Evolutionary conservation across 2,113 vertebrate genomes (phyloP).

Genomic region (Desmodus rotundus): DNA sequence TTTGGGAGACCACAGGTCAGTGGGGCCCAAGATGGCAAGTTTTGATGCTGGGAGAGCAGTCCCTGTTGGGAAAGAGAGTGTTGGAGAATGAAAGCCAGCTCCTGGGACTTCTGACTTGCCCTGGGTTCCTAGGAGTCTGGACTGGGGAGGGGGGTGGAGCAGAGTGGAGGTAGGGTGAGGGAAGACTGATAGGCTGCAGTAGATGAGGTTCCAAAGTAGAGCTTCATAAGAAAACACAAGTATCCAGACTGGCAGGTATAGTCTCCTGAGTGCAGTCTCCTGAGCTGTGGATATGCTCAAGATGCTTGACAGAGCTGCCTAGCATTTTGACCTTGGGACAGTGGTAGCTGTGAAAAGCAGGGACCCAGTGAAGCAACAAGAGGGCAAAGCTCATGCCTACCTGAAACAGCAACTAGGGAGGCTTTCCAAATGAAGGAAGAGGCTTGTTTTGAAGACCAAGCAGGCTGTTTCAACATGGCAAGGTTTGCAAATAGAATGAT

Average conservation of each 20-base stretch:
- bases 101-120: not conserved
- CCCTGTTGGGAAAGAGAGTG: not conserved
- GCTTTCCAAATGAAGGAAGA: not conserved
- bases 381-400: not conserved
- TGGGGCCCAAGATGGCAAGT: not conserved
- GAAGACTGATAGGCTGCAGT: not conserved
- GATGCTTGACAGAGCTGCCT: not conserved
- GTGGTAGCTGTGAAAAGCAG: no score
- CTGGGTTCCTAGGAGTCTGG: not conserved
- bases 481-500: not conserved
- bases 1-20: not conserved
- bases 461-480: not conserved
- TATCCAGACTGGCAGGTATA: not conserved
- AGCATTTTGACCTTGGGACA: not conserved
- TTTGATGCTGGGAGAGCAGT: not conserved
- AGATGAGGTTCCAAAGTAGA: not conserved
- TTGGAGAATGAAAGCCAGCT: not conserved
- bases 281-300: not conserved
- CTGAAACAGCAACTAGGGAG: not conserved
- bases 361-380: not conserved
- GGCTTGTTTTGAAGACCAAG: not conserved
- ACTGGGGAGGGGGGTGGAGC: not conserved
- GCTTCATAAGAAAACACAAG: not conserved
- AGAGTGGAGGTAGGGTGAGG: accelerated
- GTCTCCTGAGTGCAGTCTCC: not conserved